A percentile compares a stretch with the other conserved stretches of the same genome.
Evolutionary conservation across 2,797 vertebrate species (phyloP).

Genomic region (Meda fulgida): DNA sequence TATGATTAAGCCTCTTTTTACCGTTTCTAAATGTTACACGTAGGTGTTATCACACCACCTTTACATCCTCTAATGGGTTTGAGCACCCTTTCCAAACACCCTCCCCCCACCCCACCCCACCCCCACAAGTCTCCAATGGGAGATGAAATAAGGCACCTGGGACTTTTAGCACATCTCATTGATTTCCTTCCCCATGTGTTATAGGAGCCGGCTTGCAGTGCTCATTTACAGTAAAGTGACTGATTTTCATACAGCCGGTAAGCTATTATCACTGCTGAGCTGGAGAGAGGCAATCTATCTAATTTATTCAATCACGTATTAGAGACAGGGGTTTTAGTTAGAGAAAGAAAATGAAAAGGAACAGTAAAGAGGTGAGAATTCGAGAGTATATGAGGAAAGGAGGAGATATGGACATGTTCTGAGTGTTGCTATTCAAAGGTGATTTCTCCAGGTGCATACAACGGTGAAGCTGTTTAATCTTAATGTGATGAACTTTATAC

Average conservation of each 20-base stretch:
- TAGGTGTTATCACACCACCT: conserved; percentile 31
- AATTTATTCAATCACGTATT: conserved; percentile 66
- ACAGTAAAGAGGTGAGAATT: conserved; percentile 61
- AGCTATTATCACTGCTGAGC: conserved; percentile 76
- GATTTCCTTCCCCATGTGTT: conserved; percentile 69
- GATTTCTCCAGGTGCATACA: conserved; percentile 73
- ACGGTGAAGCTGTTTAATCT: conserved; percentile 74
- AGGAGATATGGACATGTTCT: conserved; percentile 73
- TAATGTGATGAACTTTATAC: conserved; percentile 73
- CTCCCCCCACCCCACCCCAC: neutral
- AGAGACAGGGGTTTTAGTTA: conserved; percentile 55
- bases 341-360: conserved; percentile 23
- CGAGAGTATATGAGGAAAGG: conserved; percentile 68
- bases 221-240: conserved; percentile 75
- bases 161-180: conserved; percentile 67
- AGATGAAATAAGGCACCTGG: conserved; percentile 59
- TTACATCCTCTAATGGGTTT: conserved; percentile 27
- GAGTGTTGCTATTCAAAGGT: conserved; percentile 72
- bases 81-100: neutral
- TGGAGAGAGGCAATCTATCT: conserved; percentile 70
- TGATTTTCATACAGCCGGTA: conserved; percentile 76
- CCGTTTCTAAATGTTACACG: conserved; percentile 17
- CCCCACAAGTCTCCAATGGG: conserved; percentile 49
- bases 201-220: conserved; percentile 67
- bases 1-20: conserved; percentile 19